Conservation (phyloP, 2,797 vertebrate species). For the Catharus ustulatus region DNA sequence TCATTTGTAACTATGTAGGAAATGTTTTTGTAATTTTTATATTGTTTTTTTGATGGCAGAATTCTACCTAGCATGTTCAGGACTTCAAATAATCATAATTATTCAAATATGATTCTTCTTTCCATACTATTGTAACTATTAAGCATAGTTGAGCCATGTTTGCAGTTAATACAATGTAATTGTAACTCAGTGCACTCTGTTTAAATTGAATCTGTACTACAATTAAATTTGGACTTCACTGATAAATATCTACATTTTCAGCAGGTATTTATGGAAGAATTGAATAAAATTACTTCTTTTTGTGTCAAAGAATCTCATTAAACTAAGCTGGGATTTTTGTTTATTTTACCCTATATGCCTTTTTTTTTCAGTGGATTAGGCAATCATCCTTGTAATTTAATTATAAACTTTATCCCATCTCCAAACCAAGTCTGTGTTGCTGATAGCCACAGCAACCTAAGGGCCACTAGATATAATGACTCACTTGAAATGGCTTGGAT, state of each 20-base stretch:
- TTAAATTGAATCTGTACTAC: slow-evolving; percentile 22
- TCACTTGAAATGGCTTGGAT: slow-evolving; percentile 5
- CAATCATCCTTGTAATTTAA: slow-evolving; percentile 49
- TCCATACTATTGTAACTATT: background rate
- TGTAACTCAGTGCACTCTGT: background rate
- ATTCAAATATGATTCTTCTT: background rate
- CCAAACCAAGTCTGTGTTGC: background rate
- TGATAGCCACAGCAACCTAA: background rate
- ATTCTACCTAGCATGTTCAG: background rate
- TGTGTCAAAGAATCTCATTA: background rate
- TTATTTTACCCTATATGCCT: slow-evolving; percentile 25
- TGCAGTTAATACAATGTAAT: background rate
- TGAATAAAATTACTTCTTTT: background rate
- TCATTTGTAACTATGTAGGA: background rate
- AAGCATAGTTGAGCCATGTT: background rate
- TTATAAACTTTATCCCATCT: slow-evolving; percentile 6
- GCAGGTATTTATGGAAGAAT: background rate
- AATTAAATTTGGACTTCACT: background rate
- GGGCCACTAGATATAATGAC: background rate
- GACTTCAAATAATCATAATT: background rate
- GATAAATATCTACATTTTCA: slow-evolving; percentile 4
- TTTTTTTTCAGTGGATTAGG: slow-evolving; percentile 2
- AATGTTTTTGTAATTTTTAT: background rate
- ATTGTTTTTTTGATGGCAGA: background rate
- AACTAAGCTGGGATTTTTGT: background rate